A percentile compares a stretch with the other conserved stretches of the same genome.
These are phyloP conservation scores for Panurus biarmicus DNA, from an alignment of 2,113 vertebrate species.

Conservation along the genomic window DNA sequence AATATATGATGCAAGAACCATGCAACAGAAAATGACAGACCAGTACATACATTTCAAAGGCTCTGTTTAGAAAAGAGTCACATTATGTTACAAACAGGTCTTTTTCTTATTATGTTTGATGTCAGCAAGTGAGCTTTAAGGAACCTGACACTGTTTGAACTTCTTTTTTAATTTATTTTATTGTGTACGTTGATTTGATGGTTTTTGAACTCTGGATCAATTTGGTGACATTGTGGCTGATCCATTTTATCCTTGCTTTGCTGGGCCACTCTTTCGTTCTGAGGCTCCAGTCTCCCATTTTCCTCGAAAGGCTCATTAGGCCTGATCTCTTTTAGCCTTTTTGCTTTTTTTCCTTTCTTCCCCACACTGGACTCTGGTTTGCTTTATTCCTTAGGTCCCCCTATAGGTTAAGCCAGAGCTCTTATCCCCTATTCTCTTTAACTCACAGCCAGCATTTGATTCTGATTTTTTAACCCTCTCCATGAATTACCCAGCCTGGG, in stretches of 20 bases:
- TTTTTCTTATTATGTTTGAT: conserved; percentile 15
- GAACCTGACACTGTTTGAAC: conserved; percentile 30
- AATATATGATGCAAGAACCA: background rate
- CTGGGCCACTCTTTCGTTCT: conserved; percentile 53
- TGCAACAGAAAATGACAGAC: background rate
- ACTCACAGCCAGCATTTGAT: conserved; percentile 56
- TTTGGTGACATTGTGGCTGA: conserved; percentile 62
- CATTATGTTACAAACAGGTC: conserved; percentile 52
- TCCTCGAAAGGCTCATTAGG: conserved; percentile 66
- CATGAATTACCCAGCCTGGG: conserved; percentile 55
- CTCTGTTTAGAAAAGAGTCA: conserved; percentile 39
- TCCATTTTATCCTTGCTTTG: conserved; percentile 69
- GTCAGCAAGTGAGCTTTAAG: conserved; percentile 36
- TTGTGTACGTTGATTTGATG: conserved; percentile 57
- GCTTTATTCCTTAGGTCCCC: conserved; percentile 66
- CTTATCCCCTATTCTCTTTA: conserved; percentile 63
- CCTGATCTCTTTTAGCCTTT: conserved; percentile 62
- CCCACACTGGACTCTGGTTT: conserved; percentile 41
- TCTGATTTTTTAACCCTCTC: conserved; percentile 60
- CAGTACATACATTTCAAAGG: conserved; percentile 27
- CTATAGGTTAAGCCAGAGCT: conserved; percentile 69
- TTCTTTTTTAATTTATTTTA: conserved; percentile 53
- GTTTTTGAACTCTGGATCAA: conserved; percentile 66
- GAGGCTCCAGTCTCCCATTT: conserved; percentile 52
- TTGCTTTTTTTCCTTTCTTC: conserved; percentile 65